Percentiles rank a stretch among this genome's conserved stretches.
Evolutionary conservation across 2,888 invertebrate genomes (phyloP).

Genomic region (Acrobasis suavella): DNA sequence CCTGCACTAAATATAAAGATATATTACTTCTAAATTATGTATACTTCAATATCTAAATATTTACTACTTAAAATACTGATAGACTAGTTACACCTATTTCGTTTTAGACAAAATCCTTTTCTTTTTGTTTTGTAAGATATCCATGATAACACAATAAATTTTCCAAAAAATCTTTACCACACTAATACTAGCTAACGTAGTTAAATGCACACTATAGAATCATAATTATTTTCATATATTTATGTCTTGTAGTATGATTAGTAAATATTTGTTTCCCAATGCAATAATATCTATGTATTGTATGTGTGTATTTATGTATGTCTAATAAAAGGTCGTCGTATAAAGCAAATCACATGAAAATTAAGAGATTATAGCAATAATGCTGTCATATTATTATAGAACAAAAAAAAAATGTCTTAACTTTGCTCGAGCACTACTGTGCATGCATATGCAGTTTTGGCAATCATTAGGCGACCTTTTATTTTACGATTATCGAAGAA

Average conservation of each 20-base stretch:
- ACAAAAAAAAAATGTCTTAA: not conserved
- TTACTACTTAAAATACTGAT: constrained; percentile 3
- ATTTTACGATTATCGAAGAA: constrained; percentile 10
- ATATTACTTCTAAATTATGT: constrained; percentile 18
- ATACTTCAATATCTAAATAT: constrained; percentile 17
- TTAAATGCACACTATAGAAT: constrained; percentile 47
- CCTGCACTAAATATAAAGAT: constrained; percentile 35
- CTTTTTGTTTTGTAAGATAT: not conserved
- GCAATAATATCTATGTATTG: constrained; percentile 14
- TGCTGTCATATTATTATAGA: not conserved
- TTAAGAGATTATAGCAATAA: not conserved
- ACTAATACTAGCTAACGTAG: constrained; percentile 53
- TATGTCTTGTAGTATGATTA: constrained; percentile 12
- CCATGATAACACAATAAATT: not conserved
- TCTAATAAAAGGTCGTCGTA: constrained; percentile 7
- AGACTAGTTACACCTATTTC: not conserved
- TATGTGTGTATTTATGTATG: constrained; percentile 10
- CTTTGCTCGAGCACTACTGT: not conserved
- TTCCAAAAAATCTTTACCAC: constrained; percentile 42
- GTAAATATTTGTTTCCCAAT: constrained; percentile 13
- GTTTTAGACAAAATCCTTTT: not conserved
- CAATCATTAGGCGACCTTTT: constrained; percentile 12
- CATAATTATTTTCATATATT: constrained; percentile 16
- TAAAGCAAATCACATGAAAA: not conserved
- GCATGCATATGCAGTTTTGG: not conserved